A percentile compares a stretch with the other conserved stretches of the same genome.
Evolutionary conservation across 2,797 vertebrate genomes (phyloP).

Genomic region (Adrianichthys oophorus): DNA sequence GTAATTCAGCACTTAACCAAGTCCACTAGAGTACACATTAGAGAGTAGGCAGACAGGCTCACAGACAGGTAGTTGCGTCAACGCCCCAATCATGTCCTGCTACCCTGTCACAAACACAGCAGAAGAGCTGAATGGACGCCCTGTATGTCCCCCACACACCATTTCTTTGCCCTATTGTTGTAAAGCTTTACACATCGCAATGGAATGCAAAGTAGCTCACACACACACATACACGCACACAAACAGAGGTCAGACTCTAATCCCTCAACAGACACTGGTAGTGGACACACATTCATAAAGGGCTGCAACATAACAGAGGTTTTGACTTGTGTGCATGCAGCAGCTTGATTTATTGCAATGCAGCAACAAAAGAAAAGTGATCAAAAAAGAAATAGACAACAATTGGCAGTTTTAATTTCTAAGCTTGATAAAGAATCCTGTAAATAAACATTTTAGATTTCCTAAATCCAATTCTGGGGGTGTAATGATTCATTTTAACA

Average conservation of each 20-base stretch:
- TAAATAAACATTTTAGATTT: too few relatives aligned
- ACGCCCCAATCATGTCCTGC: conserved; percentile 1
- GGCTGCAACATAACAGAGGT: neutral
- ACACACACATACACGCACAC: conserved; percentile 18
- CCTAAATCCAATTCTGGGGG: too few relatives aligned
- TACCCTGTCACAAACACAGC: conserved; percentile 1
- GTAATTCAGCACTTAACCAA: conserved; percentile 44
- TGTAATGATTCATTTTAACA: too few relatives aligned
- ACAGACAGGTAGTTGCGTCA: conserved; percentile 23
- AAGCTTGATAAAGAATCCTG: too few relatives aligned
- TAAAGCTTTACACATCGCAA: conserved; percentile 55
- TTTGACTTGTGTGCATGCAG: neutral
- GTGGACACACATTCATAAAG: conserved; percentile 26
- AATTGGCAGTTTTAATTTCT: neutral
- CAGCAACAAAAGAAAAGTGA: neutral
- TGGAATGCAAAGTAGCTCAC: conserved; percentile 60
- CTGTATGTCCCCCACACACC: conserved; percentile 34
- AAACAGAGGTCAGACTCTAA: conserved; percentile 40
- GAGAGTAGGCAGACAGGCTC: conserved; percentile 13
- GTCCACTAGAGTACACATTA: conserved; percentile 33
- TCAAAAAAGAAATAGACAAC: neutral
- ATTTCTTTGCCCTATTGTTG: conserved; percentile 67
- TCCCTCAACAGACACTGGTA: conserved; percentile 56
- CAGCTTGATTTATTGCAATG: conserved; percentile 2
- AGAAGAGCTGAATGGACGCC: conserved; percentile 45